phyloP scores from a whole-genome alignment of 2,888 invertebrate genomes.

The Craniophora ligustri region DNA sequence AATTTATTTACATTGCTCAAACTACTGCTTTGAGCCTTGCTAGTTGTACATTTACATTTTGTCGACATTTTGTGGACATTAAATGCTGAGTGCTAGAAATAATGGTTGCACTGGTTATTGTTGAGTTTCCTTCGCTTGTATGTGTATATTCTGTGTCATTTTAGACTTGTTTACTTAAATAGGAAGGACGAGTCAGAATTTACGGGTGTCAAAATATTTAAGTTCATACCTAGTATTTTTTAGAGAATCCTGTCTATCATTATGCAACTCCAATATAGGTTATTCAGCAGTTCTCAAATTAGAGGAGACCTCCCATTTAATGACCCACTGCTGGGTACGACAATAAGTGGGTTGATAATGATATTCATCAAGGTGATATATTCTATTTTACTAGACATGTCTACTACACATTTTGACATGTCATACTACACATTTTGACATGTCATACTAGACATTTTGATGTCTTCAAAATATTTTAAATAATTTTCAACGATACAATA shows the following conservation, averaged over 20 bases:
- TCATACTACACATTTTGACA: no score
- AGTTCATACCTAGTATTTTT: neutral
- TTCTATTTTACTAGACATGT: no score
- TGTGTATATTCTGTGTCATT: constrained; percentile 26
- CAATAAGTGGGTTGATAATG: no score
- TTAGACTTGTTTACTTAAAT: constrained; percentile 8
- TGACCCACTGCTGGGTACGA: no score
- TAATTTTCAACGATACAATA: neutral
- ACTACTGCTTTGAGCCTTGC: constrained; percentile 39
- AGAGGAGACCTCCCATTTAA: no score
- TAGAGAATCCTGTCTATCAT: no score
- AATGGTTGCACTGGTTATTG: constrained; percentile 40
- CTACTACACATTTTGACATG: no score
- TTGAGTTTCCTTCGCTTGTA: constrained; percentile 16
- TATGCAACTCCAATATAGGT: no score
- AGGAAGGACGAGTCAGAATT: constrained; percentile 17
- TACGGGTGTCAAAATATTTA: neutral
- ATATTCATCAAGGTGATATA: no score
- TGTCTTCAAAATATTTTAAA: no score
- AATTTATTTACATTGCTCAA: constrained; percentile 52
- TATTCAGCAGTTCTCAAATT: no score
- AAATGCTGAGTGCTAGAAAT: constrained; percentile 32
- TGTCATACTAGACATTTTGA: no score
- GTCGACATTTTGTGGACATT: constrained; percentile 40
- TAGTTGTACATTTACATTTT: constrained; percentile 43